Base-by-base conservation (phyloP, 1,140 invertebrate species). In the Drosophila bocki region DNA sequence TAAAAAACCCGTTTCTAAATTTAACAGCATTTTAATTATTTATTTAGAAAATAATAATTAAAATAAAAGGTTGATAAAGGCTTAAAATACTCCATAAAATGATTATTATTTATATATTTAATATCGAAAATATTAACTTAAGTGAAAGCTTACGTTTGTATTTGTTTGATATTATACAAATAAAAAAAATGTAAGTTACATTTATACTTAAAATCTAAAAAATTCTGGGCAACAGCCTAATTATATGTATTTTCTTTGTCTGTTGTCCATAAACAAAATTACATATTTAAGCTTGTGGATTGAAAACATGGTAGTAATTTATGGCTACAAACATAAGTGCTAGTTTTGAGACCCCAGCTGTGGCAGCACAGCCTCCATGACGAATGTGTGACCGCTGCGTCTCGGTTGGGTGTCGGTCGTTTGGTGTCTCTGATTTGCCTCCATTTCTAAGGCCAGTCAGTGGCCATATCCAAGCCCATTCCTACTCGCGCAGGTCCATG, bases 371-470 rank as follows among this genome's bases (percentile, higher is more conserved):
- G 59, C 26, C 51, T 53, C 62, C 69, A 62, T 80, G 82, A 86
- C 76, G 67, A 63, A 85, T 78, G 82, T 64, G 44, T 42, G 39
- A 47, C 48, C 59, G 37, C 62, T 62, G 78, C 63, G 68, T 48
- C 83, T 50, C 74, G 50, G 64, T 64, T 75, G 75, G 75, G 61
- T 82, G 64, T 86, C 70, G 58, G 50, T 70, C 44, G 32, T 22
- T 68, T 41, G 75, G 65, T 61, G 51, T 58, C 54, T 47, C 62
- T 68, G 41, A 72, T 77, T 85, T 80, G 82, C 47, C 63, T 84
- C 44, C 75, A 48, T 44, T 63, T 58, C 64, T 42, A 48, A 44
- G 44, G 33, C 47, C 53, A 65, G 42, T 29, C 33, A 32, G 32
- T 62, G 13, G 13, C 59, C 70, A 51, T 45, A 42, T 32, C 37